Percentiles rank a stretch among this genome's conserved stretches.
Conservation (phyloP, 1,140 invertebrate genomes). For the Scaptodrosophila lebanonensis region DNA sequence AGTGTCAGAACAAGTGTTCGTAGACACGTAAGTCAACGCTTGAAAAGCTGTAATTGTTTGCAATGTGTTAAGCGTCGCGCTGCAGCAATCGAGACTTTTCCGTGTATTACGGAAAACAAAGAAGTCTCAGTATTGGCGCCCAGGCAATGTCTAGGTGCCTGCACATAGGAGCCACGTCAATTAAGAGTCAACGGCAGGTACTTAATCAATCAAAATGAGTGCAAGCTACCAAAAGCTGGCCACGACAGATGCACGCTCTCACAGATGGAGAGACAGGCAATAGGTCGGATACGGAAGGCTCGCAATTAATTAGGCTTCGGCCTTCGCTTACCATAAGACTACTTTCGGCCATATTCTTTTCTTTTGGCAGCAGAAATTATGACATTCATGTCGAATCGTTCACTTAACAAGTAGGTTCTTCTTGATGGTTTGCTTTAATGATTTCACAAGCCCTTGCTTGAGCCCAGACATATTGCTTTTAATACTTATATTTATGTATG, state of each 20-base stretch:
- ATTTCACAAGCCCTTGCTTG: conserved; percentile 31
- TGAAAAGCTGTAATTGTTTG: conserved; percentile 56
- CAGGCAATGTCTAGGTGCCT: conserved; percentile 6
- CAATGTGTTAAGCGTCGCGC: conserved; percentile 41
- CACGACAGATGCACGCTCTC: too few relatives aligned
- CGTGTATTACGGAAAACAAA: too few relatives aligned
- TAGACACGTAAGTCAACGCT: conserved; percentile 9
- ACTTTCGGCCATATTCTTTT: conserved; percentile 9
- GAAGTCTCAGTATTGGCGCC: too few relatives aligned
- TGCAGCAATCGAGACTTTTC: background rate
- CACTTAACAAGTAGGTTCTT: conserved; percentile 28
- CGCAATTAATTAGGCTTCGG: conserved; percentile 23
- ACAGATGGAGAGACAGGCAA: conserved; percentile 7
- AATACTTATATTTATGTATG: too few relatives aligned
- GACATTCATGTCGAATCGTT: conserved; percentile 50
- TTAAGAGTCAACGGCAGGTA: conserved; percentile 61
- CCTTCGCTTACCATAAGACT: background rate
- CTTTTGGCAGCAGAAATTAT: conserved; percentile 72
- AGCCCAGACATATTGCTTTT: too few relatives aligned
- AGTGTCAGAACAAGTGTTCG: conserved; percentile 24
- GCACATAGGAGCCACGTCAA: conserved; percentile 39
- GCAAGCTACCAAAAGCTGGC: conserved; percentile 3
- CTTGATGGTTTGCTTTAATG: conserved; percentile 8
- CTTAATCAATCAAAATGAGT: conserved; percentile 65
- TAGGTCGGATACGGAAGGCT: too few relatives aligned